A percentile compares a stretch with the other conserved stretches of the same genome.
Conservation (phyloP, 2,113 vertebrate species). For the Chauna torquata region DNA sequence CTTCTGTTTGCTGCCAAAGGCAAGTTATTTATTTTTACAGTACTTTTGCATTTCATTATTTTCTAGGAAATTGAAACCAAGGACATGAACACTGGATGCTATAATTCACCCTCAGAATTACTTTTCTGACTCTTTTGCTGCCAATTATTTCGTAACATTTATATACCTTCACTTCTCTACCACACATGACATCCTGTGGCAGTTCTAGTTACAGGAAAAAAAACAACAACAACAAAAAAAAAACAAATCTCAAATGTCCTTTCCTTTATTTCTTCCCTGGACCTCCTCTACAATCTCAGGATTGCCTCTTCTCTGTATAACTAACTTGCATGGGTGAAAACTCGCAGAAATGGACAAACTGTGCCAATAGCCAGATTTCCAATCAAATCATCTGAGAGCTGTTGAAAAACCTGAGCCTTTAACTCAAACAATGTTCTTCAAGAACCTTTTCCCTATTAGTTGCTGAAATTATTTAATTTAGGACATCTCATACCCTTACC, state of each 20-base stretch:
- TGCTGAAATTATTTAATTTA: not conserved
- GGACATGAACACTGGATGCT: not conserved
- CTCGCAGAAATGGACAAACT: not conserved
- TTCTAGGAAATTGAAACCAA: not conserved
- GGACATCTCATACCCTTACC: not conserved
- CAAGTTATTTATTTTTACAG: not conserved
- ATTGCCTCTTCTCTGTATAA: not conserved
- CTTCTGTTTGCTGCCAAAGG: not conserved
- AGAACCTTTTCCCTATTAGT: not conserved
- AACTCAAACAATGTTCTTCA: not conserved
- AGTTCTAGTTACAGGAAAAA: not conserved
- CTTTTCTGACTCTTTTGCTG: not conserved
- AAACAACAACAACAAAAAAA: no score
- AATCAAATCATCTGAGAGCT: not conserved
- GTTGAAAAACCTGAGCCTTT: not conserved
- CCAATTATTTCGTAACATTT: not conserved
- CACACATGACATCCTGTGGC: fast-evolving
- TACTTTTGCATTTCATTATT: not conserved
- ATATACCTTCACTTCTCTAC: not conserved
- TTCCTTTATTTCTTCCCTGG: not conserved
- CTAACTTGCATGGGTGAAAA: not conserved
- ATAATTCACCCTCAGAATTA: not conserved
- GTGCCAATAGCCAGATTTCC: not conserved
- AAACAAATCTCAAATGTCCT: not conserved
- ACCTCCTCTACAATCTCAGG: not conserved